Base-by-base conservation (phyloP, 1,140 invertebrate species). In the Drosophila bocki region DNA sequence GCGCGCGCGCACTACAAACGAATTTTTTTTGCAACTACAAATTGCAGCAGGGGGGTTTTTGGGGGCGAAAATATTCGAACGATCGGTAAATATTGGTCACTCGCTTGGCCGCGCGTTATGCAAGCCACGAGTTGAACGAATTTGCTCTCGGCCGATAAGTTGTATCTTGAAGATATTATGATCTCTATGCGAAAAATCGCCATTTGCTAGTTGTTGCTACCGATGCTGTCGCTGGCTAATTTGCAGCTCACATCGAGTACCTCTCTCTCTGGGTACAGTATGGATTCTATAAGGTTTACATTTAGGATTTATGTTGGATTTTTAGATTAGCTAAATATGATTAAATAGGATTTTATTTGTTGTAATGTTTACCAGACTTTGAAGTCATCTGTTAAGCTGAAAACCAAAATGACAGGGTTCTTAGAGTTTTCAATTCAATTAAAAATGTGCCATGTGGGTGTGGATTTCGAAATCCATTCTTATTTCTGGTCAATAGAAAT, bases 111-210 rank as follows among this genome's bases (percentile, higher is more conserved):
- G 74, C 63, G 62, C 56, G 56, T 77, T 78, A 78, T 78, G 75
- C 75, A 78, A 78, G 75, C 54, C 71, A 57, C 50, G 22, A 22
- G 37, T 47, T 70, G 70, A 68, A 56, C 53, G 53, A 56, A 56
- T 56, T 58, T 42, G 54, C 67, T 60, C 63, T 63, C 57, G 41
- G 39, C 22, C 54, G 65, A 72, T 74, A 74, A 72, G 44, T 70
- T 67, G 80, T 76, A 87, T 75, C 72, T 87, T 67, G 65, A 78
- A 75, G 77, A 81, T 90, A 84, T 90, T 87, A 88, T 87, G 84
- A 87, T 84, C 85, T 84, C 68, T 90, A 82, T 88, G 84, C 84
- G 84, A 87, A 87, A 87, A 88, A 62, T 75, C 60, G 67, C 67
- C 50, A 68, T 67, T 80, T 77, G 75, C 57, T 74, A 56, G 58